These are phyloP conservation scores for Anguilla megastoma DNA, from an alignment of 2,797 vertebrate species.

Conservation along the genomic window DNA sequence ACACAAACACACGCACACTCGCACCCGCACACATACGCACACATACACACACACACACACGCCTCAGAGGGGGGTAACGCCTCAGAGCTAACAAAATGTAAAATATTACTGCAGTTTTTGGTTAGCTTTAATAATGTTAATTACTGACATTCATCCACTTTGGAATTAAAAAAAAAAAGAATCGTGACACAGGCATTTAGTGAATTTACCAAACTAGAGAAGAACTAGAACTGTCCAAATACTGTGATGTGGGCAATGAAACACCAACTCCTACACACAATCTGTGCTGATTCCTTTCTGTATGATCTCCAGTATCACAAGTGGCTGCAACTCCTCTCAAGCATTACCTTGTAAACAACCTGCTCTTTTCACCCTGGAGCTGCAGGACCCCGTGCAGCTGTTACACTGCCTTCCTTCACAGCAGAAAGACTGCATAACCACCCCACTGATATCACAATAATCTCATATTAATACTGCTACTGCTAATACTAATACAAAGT, in stretches of 20 bases:
- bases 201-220: not conserved
- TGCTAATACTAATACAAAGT: not conserved
- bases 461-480: not conserved
- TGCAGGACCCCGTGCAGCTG: not conserved
- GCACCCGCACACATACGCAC: constrained; percentile 12
- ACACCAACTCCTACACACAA: constrained; percentile 16
- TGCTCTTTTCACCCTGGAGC: not conserved
- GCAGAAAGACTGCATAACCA: not conserved
- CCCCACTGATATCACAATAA: not conserved
- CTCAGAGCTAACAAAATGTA: not conserved
- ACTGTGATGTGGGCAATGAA: constrained; percentile 12
- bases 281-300: constrained; percentile 7
- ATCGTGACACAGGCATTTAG: not conserved
- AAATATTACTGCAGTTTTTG: not conserved
- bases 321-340: not conserved
- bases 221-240: constrained; percentile 14
- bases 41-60: constrained; percentile 27
- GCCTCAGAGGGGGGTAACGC: no score
- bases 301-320: constrained; percentile 11
- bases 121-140: not conserved
- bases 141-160: not conserved
- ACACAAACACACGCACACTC: not conserved
- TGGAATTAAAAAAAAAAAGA: not conserved
- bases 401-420: not conserved
- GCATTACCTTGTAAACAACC: not conserved